These are phyloP conservation scores for Nothoprocta perdicaria DNA, from an alignment of 2,113 vertebrate species.

Conservation along the genomic window DNA sequence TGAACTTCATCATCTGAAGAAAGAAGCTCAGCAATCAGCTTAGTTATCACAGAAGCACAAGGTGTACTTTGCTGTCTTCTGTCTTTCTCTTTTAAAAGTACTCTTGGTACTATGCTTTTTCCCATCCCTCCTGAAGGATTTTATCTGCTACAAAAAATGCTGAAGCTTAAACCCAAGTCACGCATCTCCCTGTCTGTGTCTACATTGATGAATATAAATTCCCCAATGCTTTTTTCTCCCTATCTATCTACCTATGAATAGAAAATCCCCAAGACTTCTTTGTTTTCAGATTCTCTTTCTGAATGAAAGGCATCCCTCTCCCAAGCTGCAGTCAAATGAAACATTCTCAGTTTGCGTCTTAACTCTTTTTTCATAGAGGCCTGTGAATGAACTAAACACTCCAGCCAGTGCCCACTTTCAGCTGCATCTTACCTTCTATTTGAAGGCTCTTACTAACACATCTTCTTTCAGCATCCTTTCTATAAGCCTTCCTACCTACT, in stretches of 20 bases:
- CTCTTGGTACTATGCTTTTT: background rate
- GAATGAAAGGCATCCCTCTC: background rate
- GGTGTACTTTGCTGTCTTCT: fast-evolving
- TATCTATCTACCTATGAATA: background rate
- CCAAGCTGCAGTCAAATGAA: background rate
- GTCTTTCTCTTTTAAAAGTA: background rate
- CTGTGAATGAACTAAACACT: background rate
- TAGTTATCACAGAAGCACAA: background rate
- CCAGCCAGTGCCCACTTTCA: background rate
- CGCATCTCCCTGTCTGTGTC: background rate
- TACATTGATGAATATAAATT: no score
- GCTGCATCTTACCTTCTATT: background rate
- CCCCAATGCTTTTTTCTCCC: background rate
- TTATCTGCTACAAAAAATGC: background rate
- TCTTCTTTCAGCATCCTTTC: fast-evolving
- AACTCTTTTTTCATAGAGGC: background rate
- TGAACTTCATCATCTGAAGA: background rate
- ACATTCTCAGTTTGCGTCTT: background rate
- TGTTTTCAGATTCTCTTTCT: background rate
- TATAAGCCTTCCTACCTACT: background rate
- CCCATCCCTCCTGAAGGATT: background rate
- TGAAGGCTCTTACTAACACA: background rate
- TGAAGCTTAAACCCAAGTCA: background rate
- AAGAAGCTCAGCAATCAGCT: background rate
- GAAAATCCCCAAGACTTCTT: background rate